Conservation (phyloP, 2,113 vertebrate species). For the Cettia cetti region DNA sequence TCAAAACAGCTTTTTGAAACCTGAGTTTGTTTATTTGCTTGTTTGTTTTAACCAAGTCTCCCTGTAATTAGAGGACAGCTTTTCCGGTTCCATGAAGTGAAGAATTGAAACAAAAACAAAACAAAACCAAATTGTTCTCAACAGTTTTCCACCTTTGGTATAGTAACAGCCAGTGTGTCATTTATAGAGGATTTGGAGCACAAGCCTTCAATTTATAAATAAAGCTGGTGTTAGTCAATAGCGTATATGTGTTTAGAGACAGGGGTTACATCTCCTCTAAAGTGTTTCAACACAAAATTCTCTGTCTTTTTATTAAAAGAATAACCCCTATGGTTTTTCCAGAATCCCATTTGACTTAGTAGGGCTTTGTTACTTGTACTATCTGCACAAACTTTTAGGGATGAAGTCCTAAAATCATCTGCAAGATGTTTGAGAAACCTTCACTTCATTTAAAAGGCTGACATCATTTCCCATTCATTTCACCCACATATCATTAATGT, state of each 20-base stretch:
- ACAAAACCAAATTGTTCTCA: not conserved
- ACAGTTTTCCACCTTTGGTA: not conserved
- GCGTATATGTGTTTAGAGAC: not conserved
- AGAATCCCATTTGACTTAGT: not conserved
- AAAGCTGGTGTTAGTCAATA: not conserved
- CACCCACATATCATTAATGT: not conserved
- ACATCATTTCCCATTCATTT: not conserved
- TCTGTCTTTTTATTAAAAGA: not conserved
- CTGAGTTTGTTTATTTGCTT: not conserved
- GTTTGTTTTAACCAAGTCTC: not conserved
- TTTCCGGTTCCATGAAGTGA: not conserved
- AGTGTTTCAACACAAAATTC: not conserved
- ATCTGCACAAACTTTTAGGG: not conserved
- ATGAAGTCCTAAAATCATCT: not conserved
- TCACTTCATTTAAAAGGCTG: not conserved
- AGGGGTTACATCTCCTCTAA: not conserved
- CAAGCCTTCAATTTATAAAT: not conserved
- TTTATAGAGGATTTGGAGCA: not conserved
- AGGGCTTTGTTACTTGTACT: not conserved
- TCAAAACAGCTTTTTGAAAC: not conserved
- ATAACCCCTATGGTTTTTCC: not conserved
- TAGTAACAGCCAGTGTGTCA: not conserved
- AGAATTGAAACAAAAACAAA: not conserved
- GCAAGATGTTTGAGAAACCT: not conserved
- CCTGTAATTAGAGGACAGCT: not conserved